Conservation (phyloP, 2,888 invertebrate genomes). For the Synanthedon formicaeformis region DNA sequence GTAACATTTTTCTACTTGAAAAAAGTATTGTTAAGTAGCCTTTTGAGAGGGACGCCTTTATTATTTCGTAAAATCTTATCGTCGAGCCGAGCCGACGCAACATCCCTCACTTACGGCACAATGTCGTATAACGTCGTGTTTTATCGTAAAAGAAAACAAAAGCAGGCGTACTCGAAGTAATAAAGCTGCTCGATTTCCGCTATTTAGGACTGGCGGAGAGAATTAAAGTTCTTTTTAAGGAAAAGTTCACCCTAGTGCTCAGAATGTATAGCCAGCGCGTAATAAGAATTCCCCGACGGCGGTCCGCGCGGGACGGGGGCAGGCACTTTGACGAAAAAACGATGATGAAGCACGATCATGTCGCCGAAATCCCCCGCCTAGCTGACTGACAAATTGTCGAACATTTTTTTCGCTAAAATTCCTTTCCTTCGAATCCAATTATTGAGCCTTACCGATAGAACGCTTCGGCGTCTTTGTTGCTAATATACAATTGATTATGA, state of each 20-base stretch:
- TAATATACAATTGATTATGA: slow-evolving; percentile 13
- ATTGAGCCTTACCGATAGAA: slow-evolving; percentile 44
- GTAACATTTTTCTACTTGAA: neutral
- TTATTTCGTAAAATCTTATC: slow-evolving; percentile 27
- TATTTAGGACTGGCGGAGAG: slow-evolving; percentile 42
- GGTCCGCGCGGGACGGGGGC: slow-evolving; percentile 21
- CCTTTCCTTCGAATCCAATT: slow-evolving; percentile 53
- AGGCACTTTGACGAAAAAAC: slow-evolving; percentile 50
- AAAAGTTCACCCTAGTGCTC: slow-evolving; percentile 46
- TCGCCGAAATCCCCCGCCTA: slow-evolving; percentile 39
- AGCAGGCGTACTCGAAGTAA: slow-evolving; percentile 45
- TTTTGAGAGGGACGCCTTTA: slow-evolving; percentile 14
- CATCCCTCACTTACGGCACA: slow-evolving; percentile 39
- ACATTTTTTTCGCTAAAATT: slow-evolving; percentile 57
- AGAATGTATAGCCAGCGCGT: slow-evolving; percentile 45
- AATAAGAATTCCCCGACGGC: slow-evolving; percentile 51
- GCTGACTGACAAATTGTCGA: slow-evolving; percentile 58
- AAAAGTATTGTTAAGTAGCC: neutral
- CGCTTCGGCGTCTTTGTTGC: slow-evolving; percentile 24
- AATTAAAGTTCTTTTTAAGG: slow-evolving; percentile 54
- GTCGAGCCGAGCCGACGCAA: slow-evolving; percentile 22
- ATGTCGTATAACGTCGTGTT: slow-evolving; percentile 40
- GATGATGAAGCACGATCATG: slow-evolving; percentile 62
- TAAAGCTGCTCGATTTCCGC: slow-evolving; percentile 53
- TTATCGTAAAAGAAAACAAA: slow-evolving; percentile 55